phyloP scores from a whole-genome alignment of 92 coral and sea anemone species.

The Metridium senile region DNA sequence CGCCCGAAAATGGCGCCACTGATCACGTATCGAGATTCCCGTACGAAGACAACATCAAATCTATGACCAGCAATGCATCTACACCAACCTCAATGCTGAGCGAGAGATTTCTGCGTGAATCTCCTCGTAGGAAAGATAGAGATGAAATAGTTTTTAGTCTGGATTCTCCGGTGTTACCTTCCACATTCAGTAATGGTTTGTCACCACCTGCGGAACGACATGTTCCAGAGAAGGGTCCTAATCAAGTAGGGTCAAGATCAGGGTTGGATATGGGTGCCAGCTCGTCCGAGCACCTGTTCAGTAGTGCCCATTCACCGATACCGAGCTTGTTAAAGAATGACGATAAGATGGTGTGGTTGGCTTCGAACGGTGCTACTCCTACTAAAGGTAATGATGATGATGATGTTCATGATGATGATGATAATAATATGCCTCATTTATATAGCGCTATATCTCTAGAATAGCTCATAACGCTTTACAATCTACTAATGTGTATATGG shows the following conservation, averaged over 20 bases:
- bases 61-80: conserved; percentile 16
- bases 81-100: conserved; percentile 51
- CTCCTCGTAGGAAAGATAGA: conserved; percentile 28
- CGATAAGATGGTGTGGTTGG: not conserved
- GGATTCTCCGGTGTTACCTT: conserved; percentile 20
- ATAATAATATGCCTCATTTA: no score
- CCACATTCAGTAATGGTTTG: not conserved
- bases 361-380: not conserved
- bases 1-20: conserved; percentile 46
- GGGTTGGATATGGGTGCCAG: not conserved
- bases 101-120: conserved; percentile 37
- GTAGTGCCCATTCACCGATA: not conserved
- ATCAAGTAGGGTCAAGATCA: not conserved
- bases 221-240: not conserved
- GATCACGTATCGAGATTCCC: conserved; percentile 31
- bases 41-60: conserved; percentile 19
- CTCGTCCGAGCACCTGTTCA: not conserved
- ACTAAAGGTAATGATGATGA: not conserved
- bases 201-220: not conserved
- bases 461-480: no score
- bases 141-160: conserved; percentile 14
- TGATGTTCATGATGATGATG: not conserved
- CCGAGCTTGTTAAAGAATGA: not conserved
- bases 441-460: no score
- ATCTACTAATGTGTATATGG: no score